These are phyloP conservation scores for Pseudomyrmex pallidus DNA, from an alignment of 1,140 invertebrate genomes.

Conservation along the genomic window DNA sequence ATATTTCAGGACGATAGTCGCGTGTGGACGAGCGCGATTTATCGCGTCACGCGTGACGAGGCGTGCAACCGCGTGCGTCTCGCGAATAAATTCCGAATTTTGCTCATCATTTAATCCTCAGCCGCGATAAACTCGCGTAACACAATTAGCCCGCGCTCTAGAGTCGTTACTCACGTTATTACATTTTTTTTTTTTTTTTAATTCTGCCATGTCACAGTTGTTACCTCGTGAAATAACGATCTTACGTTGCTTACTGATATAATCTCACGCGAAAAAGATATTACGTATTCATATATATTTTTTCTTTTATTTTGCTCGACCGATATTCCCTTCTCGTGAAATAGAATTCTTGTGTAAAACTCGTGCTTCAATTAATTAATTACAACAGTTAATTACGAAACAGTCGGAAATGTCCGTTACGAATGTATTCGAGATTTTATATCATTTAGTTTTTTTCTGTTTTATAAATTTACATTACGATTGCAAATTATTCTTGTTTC, in stretches of 20 bases:
- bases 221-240: not conserved
- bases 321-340: not conserved
- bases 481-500: not conserved
- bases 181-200: not conserved
- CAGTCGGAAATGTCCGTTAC: not conserved
- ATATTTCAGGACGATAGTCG: slow-evolving; percentile 46
- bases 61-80: slow-evolving; percentile 4
- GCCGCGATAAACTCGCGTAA: not conserved
- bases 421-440: not conserved
- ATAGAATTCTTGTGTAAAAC: not conserved
- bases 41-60: slow-evolving; percentile 48
- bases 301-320: not conserved
- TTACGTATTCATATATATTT: not conserved
- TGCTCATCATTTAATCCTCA: slow-evolving; percentile 43
- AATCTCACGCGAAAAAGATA: not conserved
- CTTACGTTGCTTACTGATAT: no score
- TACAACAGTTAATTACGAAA: slow-evolving; percentile 16
- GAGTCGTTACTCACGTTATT: not conserved
- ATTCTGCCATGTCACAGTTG: no score
- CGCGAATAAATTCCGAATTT: slow-evolving; percentile 47
- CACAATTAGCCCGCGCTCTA: slow-evolving; percentile 24
- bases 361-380: slow-evolving; percentile 7
- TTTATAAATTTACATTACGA: not conserved
- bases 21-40: slow-evolving; percentile 35
- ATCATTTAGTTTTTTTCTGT: not conserved